Evolutionary conservation across 2,113 vertebrate species (phyloP).

Genomic region (Takifugu flavidus): DNA sequence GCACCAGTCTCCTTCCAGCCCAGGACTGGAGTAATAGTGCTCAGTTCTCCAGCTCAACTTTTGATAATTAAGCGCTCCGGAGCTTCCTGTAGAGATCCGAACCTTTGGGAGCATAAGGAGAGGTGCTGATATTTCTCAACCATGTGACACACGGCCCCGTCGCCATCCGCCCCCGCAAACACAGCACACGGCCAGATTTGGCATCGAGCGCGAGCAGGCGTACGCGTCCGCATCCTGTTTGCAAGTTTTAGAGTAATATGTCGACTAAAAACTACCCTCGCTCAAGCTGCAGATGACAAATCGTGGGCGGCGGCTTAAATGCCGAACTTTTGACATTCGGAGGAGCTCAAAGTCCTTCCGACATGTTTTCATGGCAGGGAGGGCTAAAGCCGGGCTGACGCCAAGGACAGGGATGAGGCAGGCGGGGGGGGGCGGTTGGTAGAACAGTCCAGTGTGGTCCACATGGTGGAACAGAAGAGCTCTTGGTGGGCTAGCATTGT

Average conservation of each 20-base stretch:
- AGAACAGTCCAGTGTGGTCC: constrained; percentile 57
- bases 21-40: not conserved
- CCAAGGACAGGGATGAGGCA: constrained; percentile 47
- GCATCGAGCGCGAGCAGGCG: constrained; percentile 33
- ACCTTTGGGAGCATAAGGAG: constrained; percentile 72
- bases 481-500: constrained; percentile 65
- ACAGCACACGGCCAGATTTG: constrained; percentile 58
- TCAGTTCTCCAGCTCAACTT: constrained; percentile 29
- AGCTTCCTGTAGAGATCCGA: constrained; percentile 42
- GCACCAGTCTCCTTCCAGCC: not conserved
- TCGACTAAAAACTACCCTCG: constrained; percentile 18
- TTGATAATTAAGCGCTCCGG: constrained; percentile 27
- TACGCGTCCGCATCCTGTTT: constrained; percentile 45
- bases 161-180: constrained; percentile 63
- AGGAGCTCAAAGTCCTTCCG: not conserved
- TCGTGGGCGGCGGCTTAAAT: constrained; percentile 23
- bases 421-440: not conserved
- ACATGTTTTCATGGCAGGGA: constrained; percentile 14
- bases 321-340: constrained; percentile 4
- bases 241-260: constrained; percentile 32
- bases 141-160: constrained; percentile 65
- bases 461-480: constrained; percentile 76
- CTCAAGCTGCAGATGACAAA: constrained; percentile 10
- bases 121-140: constrained; percentile 68
- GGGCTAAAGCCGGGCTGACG: constrained; percentile 20